Conservation (phyloP, 30 jellyfish, hydroid and myxozoan genomes). For the Cassiopea andromeda region DNA sequence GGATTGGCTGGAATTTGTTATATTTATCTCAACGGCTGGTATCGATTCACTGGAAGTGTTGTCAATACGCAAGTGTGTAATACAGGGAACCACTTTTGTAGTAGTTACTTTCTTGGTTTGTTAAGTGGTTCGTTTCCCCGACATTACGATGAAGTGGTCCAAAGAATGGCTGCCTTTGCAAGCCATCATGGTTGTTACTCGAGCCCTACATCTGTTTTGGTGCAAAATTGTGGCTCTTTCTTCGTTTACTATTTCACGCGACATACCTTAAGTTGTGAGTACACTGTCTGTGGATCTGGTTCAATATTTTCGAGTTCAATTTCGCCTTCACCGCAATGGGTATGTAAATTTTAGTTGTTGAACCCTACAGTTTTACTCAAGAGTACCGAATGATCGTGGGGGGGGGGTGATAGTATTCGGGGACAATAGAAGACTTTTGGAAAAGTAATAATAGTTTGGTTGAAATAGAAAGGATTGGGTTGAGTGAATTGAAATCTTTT, state of each 20-base stretch:
- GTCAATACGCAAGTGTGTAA: neutral
- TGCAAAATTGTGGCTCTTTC: conserved; percentile 44
- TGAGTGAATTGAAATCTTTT: too few relatives aligned
- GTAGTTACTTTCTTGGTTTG: conserved; percentile 41
- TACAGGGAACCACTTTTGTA: conserved; percentile 2
- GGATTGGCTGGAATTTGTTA: neutral
- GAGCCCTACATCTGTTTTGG: neutral
- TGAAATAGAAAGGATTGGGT: too few relatives aligned
- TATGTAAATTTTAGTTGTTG: too few relatives aligned
- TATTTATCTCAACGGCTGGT: conserved; percentile 37
- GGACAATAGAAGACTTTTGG: too few relatives aligned
- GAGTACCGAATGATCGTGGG: too few relatives aligned
- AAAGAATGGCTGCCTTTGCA: conserved; percentile 30
- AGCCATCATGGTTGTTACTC: conserved; percentile 2
- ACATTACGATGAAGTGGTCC: conserved; percentile 34
- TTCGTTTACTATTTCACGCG: conserved; percentile 22
- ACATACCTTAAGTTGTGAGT: neutral
- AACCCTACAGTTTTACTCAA: too few relatives aligned
- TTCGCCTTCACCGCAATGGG: too few relatives aligned
- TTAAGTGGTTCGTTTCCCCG: conserved; percentile 26
- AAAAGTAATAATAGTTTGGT: too few relatives aligned
- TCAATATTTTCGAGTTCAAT: too few relatives aligned
- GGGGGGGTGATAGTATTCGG: too few relatives aligned
- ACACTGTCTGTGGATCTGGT: conserved; percentile 28
- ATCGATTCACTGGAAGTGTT: conserved; percentile 42